Conservation (phyloP, 2,797 vertebrate genomes). For the Megalops cyprinoides region DNA sequence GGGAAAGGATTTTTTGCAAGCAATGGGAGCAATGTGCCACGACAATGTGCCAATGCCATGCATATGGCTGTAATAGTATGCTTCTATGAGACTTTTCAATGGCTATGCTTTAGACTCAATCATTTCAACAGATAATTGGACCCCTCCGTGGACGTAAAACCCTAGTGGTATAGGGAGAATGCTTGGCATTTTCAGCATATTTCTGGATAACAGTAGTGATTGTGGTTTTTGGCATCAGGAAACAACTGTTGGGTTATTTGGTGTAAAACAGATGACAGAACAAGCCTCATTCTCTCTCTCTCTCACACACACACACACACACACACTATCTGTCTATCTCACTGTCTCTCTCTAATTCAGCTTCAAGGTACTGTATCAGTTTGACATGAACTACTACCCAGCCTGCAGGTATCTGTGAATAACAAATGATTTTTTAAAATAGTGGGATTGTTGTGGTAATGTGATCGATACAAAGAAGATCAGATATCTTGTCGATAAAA, state of each 20-base stretch:
- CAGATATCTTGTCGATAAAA: no score
- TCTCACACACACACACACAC: no score
- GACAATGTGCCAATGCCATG: conserved; percentile 40
- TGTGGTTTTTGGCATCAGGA: conserved; percentile 37
- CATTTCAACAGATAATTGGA: conserved; percentile 50
- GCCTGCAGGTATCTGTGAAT: no score
- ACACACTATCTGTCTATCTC: not conserved
- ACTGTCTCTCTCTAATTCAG: not conserved
- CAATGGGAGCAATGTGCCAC: conserved; percentile 46
- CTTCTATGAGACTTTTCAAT: conserved; percentile 47
- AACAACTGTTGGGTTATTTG: not conserved
- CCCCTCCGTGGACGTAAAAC: conserved; percentile 42
- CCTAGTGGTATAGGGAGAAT: conserved; percentile 29
- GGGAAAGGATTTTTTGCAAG: not conserved
- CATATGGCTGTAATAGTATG: conserved; percentile 61
- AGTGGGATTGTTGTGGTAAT: conserved; percentile 7
- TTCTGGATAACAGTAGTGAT: conserved; percentile 28
- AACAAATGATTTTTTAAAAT: no score
- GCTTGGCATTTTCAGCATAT: conserved; percentile 54
- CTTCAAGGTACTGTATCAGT: no score
- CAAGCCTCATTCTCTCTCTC: not conserved
- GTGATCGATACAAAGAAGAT: not conserved
- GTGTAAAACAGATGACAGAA: not conserved
- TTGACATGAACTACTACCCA: no score
- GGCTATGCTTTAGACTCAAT: conserved; percentile 27